These are phyloP conservation scores for Metaphire vulgaris DNA, from an alignment of 1,140 invertebrate genomes.

Conservation along the genomic window DNA sequence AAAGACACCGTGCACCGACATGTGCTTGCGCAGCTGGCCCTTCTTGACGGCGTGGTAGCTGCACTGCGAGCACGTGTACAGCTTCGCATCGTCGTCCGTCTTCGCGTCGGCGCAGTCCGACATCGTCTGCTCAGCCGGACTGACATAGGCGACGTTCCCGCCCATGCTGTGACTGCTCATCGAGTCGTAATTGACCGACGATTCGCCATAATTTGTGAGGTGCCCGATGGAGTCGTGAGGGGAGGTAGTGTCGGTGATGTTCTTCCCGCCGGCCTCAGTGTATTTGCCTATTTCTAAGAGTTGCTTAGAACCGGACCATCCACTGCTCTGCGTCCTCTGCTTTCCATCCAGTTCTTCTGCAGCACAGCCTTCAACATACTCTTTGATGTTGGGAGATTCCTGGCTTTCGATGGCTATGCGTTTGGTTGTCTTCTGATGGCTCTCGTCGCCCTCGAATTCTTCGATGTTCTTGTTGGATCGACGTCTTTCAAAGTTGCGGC, in stretches of 20 bases:
- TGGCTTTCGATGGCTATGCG: background rate
- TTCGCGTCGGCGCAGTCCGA: constrained; percentile 10
- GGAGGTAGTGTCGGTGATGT: background rate
- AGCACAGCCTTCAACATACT: background rate
- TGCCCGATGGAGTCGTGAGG: background rate
- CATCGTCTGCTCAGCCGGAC: background rate
- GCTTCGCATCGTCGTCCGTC: constrained; percentile 1
- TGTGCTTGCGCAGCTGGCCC: constrained; percentile 25
- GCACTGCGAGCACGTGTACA: constrained; percentile 24
- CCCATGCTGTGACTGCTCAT: background rate
- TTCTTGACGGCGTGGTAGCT: constrained; percentile 16
- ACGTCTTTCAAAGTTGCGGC: background rate
- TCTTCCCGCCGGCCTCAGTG: background rate
- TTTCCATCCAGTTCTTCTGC: background rate
- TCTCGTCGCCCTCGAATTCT: background rate
- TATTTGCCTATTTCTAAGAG: constrained; percentile 15
- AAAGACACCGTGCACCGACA: constrained; percentile 25
- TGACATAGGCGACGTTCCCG: background rate
- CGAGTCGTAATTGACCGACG: background rate
- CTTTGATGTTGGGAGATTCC: background rate
- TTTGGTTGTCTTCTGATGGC: background rate
- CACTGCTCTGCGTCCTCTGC: background rate
- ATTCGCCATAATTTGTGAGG: background rate
- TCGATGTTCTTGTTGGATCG: background rate
- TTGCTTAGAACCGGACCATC: background rate